Evolutionary conservation across 2,797 vertebrate genomes (phyloP), one percentile per base, ranked within the genome.

Genomic region (Semaprochilodus insignis): DNA sequence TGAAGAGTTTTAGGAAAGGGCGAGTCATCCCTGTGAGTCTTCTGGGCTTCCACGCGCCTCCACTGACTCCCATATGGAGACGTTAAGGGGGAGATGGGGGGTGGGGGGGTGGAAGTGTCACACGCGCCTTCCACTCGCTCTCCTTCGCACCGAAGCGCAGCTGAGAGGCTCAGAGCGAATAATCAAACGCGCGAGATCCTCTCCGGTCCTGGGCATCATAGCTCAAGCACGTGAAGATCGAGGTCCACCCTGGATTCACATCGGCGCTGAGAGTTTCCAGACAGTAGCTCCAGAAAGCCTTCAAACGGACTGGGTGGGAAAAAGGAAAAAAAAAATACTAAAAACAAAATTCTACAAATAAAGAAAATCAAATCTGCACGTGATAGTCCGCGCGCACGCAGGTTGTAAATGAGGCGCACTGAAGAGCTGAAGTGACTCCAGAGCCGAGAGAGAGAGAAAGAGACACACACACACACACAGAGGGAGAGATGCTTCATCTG

Each of bases 21-120:
- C 95, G 96, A 95, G 94, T 96, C 98, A 99, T 99, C 97, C 97
- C 97, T 94, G 92, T 93, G 95, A 95, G 92, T 94, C 95, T 96
- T 94, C 92, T 94, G 40, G 94, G 91, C 94, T 91, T 93, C 90
- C 88, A 90, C 90, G 92, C 91, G 91, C 90, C 86, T 92, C 88
- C 90, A 92, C 91, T 90, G n/a, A 92, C 90, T 91, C 86, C 93
- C 94, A 90, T 93, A 90, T 91, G 90, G 92, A 91, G 81, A 63
- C 23, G 55, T 16, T 57, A n/a, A 1, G 6, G 55, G 55, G 21
- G 55, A 57, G 55, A 2, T 13, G 51, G 51, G 52, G 15, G 15
- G 17, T 5, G 52, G 15, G 15, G 57, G 16, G 19, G 57, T 7
- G 25, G 25, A 31, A 84, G 89, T 44, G 91, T 94, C 91, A 91